Evolutionary conservation across 2,113 vertebrate genomes (phyloP).

Genomic region (Gymnocephalus cernua): DNA sequence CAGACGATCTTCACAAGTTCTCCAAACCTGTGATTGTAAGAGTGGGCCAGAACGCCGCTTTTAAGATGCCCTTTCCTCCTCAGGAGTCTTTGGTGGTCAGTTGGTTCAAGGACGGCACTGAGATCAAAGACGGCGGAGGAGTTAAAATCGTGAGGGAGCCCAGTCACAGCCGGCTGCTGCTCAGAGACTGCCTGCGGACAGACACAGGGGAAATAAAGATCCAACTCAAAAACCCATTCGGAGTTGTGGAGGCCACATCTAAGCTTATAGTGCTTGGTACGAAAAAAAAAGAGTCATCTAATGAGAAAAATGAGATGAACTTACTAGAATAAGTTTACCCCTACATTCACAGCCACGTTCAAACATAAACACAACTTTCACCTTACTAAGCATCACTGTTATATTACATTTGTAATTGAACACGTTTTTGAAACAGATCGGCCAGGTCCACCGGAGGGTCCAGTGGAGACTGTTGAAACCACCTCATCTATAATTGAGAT

Average conservation of each 20-base stretch:
- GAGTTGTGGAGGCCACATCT: constrained; percentile 80
- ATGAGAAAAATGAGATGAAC: constrained; percentile 60
- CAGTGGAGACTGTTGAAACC: constrained; percentile 84
- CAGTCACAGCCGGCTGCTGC: constrained; percentile 83
- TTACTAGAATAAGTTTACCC: not conserved
- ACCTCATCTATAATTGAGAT: constrained; percentile 83
- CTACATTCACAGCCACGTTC: not conserved
- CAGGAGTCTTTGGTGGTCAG: constrained; percentile 81
- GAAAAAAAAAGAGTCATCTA: constrained; percentile 22
- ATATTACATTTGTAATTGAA: not conserved
- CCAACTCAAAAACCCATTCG: constrained; percentile 87
- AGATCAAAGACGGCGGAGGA: constrained; percentile 80
- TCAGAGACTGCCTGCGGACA: constrained; percentile 84
- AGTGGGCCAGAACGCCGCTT: constrained; percentile 83
- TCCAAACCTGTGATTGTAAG: constrained; percentile 86
- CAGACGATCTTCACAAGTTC: constrained; percentile 84
- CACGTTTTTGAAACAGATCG: constrained; percentile 78
- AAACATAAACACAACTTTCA: not conserved
- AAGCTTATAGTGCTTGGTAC: constrained; percentile 85
- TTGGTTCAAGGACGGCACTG: constrained; percentile 86
- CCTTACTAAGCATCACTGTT: not conserved
- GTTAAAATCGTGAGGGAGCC: constrained; percentile 84
- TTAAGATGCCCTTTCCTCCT: constrained; percentile 87
- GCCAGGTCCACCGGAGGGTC: constrained; percentile 87
- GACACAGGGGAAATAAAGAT: constrained; percentile 89